phyloP scores from a whole-genome alignment of 1,140 invertebrate genomes.

The Calliphora vicina region DNA sequence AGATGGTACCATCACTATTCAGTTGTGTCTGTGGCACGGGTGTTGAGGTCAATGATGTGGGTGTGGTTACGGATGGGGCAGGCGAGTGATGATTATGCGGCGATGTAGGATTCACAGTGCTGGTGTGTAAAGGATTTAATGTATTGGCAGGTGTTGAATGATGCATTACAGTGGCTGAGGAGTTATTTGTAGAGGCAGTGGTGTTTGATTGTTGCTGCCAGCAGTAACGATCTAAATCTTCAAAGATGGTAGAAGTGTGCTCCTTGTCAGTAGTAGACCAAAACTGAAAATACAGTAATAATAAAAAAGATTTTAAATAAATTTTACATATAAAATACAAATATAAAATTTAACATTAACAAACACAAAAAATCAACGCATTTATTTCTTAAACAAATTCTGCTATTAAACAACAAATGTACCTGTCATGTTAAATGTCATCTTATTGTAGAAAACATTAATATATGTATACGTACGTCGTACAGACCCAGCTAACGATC shows the following conservation, averaged over 20 bases:
- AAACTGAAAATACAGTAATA: conserved; percentile 63
- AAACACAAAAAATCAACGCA: not conserved
- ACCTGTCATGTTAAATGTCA: conserved; percentile 36
- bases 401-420: conserved; percentile 25
- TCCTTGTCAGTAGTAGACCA: conserved; percentile 77
- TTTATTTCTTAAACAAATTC: not conserved
- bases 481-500: not conserved
- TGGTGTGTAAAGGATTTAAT: conserved; percentile 16
- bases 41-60: conserved; percentile 62
- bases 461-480: too few species aligned
- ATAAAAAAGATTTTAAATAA: not conserved
- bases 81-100: conserved; percentile 41
- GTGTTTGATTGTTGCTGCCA: conserved; percentile 71
- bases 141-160: conserved; percentile 7
- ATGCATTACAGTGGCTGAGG: conserved; percentile 10
- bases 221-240: conserved; percentile 82
- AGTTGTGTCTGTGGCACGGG: conserved; percentile 59
- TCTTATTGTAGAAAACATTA: conserved; percentile 9
- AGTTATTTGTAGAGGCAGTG: conserved; percentile 43
- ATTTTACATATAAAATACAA: not conserved
- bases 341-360: not conserved
- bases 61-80: conserved; percentile 49
- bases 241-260: conserved; percentile 71
- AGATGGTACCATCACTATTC: conserved; percentile 52
- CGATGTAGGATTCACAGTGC: conserved; percentile 38